Percentiles rank a stretch among this genome's conserved stretches.
These are phyloP conservation scores for Camponotus floridanus DNA, from an alignment of 1,140 invertebrate species.

Conservation along the genomic window DNA sequence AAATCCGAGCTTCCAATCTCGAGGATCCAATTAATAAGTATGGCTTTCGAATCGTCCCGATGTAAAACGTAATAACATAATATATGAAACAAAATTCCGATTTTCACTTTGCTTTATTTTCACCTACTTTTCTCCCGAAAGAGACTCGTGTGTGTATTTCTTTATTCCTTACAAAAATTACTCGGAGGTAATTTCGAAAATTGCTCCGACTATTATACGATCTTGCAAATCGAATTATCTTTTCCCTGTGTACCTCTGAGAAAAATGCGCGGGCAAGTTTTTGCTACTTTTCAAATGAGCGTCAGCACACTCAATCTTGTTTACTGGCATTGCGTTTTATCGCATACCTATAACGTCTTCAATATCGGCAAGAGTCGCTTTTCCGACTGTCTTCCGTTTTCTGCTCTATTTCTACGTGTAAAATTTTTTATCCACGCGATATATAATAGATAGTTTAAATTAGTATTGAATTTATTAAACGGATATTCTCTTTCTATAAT, in stretches of 20 bases:
- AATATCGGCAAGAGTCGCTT: constrained; percentile 55
- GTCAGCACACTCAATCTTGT: constrained; percentile 42
- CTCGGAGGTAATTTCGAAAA: constrained; percentile 46
- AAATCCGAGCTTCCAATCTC: constrained; percentile 38
- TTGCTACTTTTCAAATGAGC: constrained; percentile 41
- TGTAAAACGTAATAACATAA: background rate
- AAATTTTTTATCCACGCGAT: constrained; percentile 31
- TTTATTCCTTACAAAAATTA: constrained; percentile 29
- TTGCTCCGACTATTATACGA: constrained; percentile 37
- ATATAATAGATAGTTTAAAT: constrained; percentile 29
- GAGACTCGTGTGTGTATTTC: background rate
- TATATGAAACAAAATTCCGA: constrained; percentile 23
- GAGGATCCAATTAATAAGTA: constrained; percentile 29
- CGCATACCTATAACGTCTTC: constrained; percentile 21
- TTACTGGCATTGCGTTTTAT: constrained; percentile 48
- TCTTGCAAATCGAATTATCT: constrained; percentile 43
- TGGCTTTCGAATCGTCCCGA: background rate
- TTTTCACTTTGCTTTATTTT: constrained; percentile 33
- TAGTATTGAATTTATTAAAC: constrained; percentile 12
- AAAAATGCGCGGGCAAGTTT: constrained; percentile 36
- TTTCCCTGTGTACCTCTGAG: background rate
- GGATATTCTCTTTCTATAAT: background rate
- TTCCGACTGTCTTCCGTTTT: constrained; percentile 64
- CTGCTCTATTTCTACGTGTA: constrained; percentile 53
- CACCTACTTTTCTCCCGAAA: background rate